These are phyloP conservation scores for Hormaphis cornu DNA, from an alignment of 1,140 invertebrate species.

Conservation along the genomic window DNA sequence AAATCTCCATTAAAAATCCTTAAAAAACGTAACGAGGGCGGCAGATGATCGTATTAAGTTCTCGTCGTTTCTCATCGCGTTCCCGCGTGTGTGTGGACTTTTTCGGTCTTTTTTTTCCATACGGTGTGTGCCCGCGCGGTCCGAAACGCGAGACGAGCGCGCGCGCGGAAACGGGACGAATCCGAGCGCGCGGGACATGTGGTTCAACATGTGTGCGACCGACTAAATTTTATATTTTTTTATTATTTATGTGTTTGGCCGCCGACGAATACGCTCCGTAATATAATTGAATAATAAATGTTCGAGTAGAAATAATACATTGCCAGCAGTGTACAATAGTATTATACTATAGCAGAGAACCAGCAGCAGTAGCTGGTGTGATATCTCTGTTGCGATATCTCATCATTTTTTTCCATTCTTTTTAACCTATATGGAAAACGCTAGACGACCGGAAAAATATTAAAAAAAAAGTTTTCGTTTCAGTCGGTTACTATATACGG, in stretches of 20 bases:
- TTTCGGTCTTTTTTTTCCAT: background rate
- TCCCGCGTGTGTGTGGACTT: background rate
- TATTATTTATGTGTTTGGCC: background rate
- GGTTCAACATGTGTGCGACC: constrained; percentile 12
- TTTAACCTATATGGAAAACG: too few relatives aligned
- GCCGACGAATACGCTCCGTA: background rate
- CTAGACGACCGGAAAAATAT: too few relatives aligned
- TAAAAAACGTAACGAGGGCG: background rate
- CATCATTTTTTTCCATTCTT: too few relatives aligned
- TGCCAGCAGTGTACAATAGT: too few relatives aligned
- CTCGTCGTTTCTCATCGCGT: background rate
- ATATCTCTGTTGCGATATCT: too few relatives aligned
- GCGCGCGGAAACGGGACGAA: constrained; percentile 10
- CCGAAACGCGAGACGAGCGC: constrained; percentile 13
- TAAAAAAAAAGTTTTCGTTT: too few relatives aligned
- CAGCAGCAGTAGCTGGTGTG: too few relatives aligned
- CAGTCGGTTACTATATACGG: too few relatives aligned
- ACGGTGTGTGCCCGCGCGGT: background rate
- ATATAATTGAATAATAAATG: too few relatives aligned
- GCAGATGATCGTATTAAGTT: too few relatives aligned
- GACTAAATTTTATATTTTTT: constrained; percentile 10
- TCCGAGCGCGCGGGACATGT: background rate
- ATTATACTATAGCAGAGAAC: too few relatives aligned
- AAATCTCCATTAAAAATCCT: background rate
- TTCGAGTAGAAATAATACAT: too few relatives aligned